Evolutionary conservation across 2,113 vertebrate genomes (phyloP).

Genomic region (Cryptomyrus ogoouensis): DNA sequence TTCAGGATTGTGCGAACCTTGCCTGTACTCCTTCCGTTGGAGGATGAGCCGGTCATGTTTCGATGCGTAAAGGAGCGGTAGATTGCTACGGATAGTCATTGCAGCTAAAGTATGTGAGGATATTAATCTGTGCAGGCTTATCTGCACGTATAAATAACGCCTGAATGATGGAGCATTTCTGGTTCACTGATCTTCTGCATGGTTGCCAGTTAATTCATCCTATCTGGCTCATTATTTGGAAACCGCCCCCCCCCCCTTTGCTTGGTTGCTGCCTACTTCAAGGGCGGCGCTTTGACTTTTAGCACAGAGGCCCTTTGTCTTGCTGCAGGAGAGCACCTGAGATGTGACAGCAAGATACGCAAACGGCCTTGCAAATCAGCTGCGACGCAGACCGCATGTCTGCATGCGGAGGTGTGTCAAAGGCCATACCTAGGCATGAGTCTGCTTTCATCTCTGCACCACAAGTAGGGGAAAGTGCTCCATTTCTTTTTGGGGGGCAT

Average conservation of each 20-base stretch:
- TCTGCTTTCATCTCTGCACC: neutral
- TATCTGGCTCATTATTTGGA: neutral
- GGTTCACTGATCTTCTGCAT: neutral
- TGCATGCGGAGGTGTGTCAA: neutral
- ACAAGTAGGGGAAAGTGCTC: neutral
- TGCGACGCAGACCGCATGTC: neutral
- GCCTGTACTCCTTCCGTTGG: neutral
- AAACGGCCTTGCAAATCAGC: conserved; percentile 23
- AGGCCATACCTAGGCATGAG: neutral
- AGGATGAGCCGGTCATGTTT: neutral
- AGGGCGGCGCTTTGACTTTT: neutral
- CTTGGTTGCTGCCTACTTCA: neutral
- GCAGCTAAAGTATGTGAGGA: neutral
- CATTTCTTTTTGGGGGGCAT: neutral
- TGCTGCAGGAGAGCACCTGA: neutral
- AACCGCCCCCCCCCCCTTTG: neutral
- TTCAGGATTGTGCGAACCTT: too few species aligned
- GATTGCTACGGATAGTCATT: neutral
- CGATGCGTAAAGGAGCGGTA: neutral
- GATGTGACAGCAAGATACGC: conserved; percentile 6
- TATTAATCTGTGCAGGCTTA: neutral
- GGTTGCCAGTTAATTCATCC: neutral
- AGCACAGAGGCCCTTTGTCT: conserved; percentile 2
- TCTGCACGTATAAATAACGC: neutral
- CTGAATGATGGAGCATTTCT: neutral